phyloP scores from a whole-genome alignment of 2,888 invertebrate species.

The Brenthis hecate region DNA sequence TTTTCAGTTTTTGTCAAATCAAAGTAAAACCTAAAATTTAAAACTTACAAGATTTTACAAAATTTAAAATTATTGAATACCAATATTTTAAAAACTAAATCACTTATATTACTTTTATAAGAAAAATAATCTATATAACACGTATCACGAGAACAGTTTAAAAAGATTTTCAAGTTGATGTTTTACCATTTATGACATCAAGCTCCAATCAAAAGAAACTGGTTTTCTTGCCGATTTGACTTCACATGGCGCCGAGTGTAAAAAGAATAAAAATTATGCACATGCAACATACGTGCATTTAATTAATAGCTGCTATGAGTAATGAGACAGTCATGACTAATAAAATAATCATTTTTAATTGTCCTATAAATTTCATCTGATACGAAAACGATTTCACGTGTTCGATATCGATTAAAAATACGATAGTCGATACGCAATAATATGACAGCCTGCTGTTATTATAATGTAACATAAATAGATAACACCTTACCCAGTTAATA shows the following conservation, averaged over 20 bases:
- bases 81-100: not conserved
- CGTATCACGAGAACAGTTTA: conserved; percentile 1
- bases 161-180: conserved; percentile 18
- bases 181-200: conserved; percentile 34
- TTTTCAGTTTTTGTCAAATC: no score
- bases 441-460: not conserved
- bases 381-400: conserved; percentile 19
- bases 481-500: not conserved
- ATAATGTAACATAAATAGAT: not conserved
- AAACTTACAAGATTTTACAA: no score
- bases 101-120: not conserved
- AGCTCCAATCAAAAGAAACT: conserved; percentile 41
- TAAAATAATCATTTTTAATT: conserved; percentile 11
- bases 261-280: conserved; percentile 47
- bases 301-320: conserved; percentile 30
- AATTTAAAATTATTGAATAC: no score
- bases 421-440: conserved; percentile 10
- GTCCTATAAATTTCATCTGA: conserved; percentile 23
- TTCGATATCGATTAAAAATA: conserved; percentile 18
- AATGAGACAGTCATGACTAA: conserved; percentile 29
- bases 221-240: conserved; percentile 45
- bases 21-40: no score
- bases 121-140: not conserved
- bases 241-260: conserved; percentile 57
- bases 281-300: conserved; percentile 21